Evolutionary conservation across 2,888 invertebrate genomes (phyloP).

Genomic region (Leptinotarsa haldemani): DNA sequence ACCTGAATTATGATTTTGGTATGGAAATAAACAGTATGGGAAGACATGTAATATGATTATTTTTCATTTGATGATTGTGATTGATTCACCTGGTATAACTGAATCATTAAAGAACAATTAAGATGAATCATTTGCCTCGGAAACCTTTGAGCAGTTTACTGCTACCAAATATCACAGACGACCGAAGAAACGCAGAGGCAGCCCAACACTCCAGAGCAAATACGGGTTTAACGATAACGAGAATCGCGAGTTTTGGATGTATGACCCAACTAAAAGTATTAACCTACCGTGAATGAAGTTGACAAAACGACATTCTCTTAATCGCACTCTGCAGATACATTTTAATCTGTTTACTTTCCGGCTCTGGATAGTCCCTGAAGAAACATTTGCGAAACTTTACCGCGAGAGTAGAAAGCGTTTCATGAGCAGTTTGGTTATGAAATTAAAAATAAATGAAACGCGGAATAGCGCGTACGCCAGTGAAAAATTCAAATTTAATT

Average conservation of each 20-base stretch:
- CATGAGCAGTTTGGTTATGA: neutral
- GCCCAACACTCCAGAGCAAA: neutral
- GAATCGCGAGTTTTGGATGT: neutral
- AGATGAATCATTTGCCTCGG: too few species aligned
- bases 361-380: neutral
- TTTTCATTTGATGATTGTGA: too few species aligned
- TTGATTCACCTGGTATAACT: too few species aligned
- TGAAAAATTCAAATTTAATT: too few species aligned
- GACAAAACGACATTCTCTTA: neutral
- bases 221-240: neutral
- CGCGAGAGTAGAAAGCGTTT: neutral
- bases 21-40: too few species aligned
- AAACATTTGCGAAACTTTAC: neutral
- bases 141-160: too few species aligned
- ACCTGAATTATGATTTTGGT: too few species aligned
- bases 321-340: conserved; percentile 7
- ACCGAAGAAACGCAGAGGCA: neutral
- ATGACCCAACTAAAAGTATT: neutral
- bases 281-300: neutral
- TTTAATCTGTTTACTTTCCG: conserved; percentile 8
- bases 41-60: too few species aligned
- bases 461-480: neutral
- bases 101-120: too few species aligned
- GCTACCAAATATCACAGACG: too few species aligned
- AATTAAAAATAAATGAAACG: neutral